These are phyloP conservation scores for Xenentodon cancila DNA, from an alignment of 2,797 vertebrate species.

Conservation along the genomic window DNA sequence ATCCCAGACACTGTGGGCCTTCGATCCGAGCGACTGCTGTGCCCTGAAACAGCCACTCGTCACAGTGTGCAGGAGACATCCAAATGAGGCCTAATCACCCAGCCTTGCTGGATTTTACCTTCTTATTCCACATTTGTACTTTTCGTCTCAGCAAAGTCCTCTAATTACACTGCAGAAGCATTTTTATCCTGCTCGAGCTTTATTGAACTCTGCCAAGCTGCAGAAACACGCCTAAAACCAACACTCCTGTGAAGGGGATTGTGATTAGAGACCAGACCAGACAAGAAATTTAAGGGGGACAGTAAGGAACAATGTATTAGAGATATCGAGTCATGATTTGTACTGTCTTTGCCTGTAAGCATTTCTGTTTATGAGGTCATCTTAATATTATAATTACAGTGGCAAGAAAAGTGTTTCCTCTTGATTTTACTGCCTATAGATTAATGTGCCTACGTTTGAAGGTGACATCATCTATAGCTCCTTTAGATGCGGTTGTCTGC, in stretches of 20 bases:
- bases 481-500: constrained; percentile 63
- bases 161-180: constrained; percentile 73
- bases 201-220: constrained; percentile 64
- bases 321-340: constrained; percentile 26
- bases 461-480: constrained; percentile 78
- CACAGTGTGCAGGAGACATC: constrained; percentile 70
- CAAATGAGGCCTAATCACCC: constrained; percentile 79
- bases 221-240: constrained; percentile 56
- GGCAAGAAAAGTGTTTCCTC: constrained; percentile 13
- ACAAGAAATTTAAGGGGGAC: constrained; percentile 27
- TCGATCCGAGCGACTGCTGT: constrained; percentile 70
- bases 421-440: constrained; percentile 51
- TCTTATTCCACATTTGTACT: constrained; percentile 79
- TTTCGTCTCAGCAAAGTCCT: constrained; percentile 72
- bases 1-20: constrained; percentile 76
- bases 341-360: constrained; percentile 16
- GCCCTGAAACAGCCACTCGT: constrained; percentile 63
- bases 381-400: too few species aligned
- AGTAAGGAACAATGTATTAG: constrained; percentile 36
- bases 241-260: constrained; percentile 31
- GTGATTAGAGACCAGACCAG: constrained; percentile 22
- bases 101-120: constrained; percentile 75
- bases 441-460: constrained; percentile 61
- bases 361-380: constrained; percentile 28
- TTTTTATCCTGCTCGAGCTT: constrained; percentile 58